A percentile compares a stretch with the other conserved stretches of the same genome.
These are phyloP conservation scores for Ramazzottius varieornatus DNA, from an alignment of 2,888 invertebrate genomes.

Conservation along the genomic window DNA sequence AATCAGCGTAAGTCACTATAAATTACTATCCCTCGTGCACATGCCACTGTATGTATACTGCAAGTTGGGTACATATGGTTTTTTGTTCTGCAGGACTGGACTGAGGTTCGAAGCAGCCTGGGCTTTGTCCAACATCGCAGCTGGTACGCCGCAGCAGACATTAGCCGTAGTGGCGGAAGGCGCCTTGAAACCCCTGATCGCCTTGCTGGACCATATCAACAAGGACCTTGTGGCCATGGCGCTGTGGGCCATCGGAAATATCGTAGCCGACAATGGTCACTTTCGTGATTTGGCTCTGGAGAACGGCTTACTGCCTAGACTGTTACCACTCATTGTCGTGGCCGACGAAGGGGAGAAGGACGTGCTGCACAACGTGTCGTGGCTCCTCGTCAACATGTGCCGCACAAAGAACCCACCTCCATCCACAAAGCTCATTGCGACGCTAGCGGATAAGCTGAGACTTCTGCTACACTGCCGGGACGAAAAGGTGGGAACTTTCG, in stretches of 20 bases:
- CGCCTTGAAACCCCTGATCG: neutral
- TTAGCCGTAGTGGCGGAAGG: neutral
- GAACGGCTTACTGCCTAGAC: neutral
- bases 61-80: neutral
- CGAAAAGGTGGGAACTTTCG: neutral
- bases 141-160: neutral
- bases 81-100: neutral
- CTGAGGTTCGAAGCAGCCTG: neutral
- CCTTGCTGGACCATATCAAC: neutral
- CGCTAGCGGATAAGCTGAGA: neutral
- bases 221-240: neutral
- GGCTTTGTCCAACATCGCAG: neutral
- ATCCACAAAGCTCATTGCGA: neutral
- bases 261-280: neutral
- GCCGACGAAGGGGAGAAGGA: neutral
- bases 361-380: neutral
- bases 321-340: neutral
- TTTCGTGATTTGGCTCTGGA: neutral
- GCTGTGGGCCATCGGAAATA: neutral
- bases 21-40: too few relatives aligned
- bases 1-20: neutral
- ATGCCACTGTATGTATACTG: too few relatives aligned
- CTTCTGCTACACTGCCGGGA: neutral
- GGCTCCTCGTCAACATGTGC: neutral
- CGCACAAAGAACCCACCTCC: neutral